Percentiles rank a stretch among this genome's conserved stretches.
phyloP scores from a whole-genome alignment of 2,113 vertebrate genomes.

The Oreotrochilus melanogaster region DNA sequence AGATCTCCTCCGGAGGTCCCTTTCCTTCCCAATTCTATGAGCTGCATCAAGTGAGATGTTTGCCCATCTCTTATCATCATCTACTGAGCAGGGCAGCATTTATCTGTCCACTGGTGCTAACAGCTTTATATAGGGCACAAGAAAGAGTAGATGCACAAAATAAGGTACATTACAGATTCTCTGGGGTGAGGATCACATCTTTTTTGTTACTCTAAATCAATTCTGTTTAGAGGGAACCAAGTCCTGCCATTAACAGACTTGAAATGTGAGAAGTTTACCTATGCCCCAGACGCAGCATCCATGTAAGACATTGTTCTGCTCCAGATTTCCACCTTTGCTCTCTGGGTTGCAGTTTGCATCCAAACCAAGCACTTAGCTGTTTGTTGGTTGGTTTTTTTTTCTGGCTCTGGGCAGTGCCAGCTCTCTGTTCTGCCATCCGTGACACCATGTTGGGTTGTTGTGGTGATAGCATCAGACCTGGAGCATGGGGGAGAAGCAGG shows the following conservation, averaged over 20 bases:
- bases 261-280: conserved; percentile 11
- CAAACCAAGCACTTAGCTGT: background rate
- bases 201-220: background rate
- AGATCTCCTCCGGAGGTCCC: background rate
- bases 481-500: background rate
- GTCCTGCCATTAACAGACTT: background rate
- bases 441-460: accelerated
- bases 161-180: background rate
- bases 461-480: background rate
- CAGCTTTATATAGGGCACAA: background rate
- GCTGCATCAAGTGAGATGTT: background rate
- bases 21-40: background rate
- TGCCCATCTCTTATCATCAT: background rate
- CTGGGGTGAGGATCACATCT: background rate
- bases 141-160: conserved; percentile 10
- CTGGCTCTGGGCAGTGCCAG: background rate
- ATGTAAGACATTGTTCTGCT: background rate
- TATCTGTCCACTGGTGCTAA: conserved; percentile 38
- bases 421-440: background rate
- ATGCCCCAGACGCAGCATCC: background rate
- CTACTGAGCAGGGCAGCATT: background rate
- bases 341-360: background rate
- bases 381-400: background rate
- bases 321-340: background rate
- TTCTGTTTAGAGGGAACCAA: background rate